Percentiles rank a stretch among this genome's conserved stretches.
Evolutionary conservation across 2,113 vertebrate genomes (phyloP).

Genomic region (Oreochromis tanganicae): DNA sequence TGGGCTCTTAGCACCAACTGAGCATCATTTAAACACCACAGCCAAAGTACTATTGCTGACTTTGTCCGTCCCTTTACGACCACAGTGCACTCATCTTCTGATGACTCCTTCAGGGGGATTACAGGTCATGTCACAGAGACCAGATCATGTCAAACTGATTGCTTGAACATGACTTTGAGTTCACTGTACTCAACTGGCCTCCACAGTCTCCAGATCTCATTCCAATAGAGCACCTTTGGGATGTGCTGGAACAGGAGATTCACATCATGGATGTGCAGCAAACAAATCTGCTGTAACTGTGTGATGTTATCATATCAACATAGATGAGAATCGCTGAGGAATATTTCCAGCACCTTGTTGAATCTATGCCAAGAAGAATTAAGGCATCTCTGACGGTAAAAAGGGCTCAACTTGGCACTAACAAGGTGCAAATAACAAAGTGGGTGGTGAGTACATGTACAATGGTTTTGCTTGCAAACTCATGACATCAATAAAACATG

Average conservation of each 20-base stretch:
- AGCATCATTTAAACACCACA: background rate
- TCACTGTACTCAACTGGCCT: background rate
- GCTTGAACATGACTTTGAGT: background rate
- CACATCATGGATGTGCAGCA: background rate
- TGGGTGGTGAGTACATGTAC: background rate
- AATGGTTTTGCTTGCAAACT: background rate
- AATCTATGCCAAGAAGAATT: background rate
- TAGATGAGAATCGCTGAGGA: background rate
- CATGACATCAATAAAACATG: background rate
- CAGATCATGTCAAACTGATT: background rate
- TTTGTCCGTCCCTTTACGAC: background rate
- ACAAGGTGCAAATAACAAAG: background rate
- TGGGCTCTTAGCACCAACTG: background rate
- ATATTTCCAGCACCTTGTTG: background rate
- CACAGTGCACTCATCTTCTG: background rate
- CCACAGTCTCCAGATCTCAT: background rate
- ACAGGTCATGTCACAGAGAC: background rate
- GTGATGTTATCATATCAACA: background rate
- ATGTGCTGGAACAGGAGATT: background rate
- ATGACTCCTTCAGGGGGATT: background rate
- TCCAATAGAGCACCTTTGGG: background rate
- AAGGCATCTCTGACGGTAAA: background rate
- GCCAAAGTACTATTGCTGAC: background rate
- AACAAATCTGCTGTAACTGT: too few species aligned
- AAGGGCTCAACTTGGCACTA: background rate